Evolutionary conservation across 35 echinoderm and acorn worm genomes (phyloP).

Genomic region (Lytechinus variegatus): DNA sequence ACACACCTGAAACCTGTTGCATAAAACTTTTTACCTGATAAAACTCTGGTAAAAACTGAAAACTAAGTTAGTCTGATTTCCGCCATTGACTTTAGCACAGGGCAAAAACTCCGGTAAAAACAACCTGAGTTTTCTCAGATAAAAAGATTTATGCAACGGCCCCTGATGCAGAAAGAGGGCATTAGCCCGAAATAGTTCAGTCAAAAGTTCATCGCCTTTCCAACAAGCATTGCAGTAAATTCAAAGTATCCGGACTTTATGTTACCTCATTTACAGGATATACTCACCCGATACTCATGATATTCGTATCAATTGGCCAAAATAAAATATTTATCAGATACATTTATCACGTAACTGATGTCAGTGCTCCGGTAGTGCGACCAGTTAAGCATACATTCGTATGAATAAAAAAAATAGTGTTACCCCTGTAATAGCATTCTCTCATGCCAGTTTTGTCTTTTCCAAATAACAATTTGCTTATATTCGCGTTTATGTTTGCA

Average conservation of each 20-base stretch:
- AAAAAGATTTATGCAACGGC: too few relatives aligned
- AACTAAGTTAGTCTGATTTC: too few relatives aligned
- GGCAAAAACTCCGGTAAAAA: too few relatives aligned
- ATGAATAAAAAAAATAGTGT: background rate
- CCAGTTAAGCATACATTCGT: background rate
- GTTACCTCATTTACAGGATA: background rate
- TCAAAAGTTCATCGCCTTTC: background rate
- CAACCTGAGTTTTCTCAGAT: too few relatives aligned
- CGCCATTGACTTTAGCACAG: too few relatives aligned
- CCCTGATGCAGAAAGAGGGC: background rate
- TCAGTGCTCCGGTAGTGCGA: background rate
- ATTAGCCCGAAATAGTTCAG: background rate
- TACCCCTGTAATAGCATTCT: background rate
- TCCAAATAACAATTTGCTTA: background rate
- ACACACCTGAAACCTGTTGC: too few relatives aligned
- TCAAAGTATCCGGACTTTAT: background rate
- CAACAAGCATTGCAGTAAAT: background rate
- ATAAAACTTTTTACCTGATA: too few relatives aligned
- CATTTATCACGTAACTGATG: background rate
- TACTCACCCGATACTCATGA: background rate
- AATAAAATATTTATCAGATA: background rate
- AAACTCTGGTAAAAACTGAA: too few relatives aligned
- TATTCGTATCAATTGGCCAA: background rate
- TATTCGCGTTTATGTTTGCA: background rate
- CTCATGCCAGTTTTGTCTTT: background rate